Conservation (phyloP, 2,797 vertebrate genomes). For the Yasuhikotakia modesta region DNA sequence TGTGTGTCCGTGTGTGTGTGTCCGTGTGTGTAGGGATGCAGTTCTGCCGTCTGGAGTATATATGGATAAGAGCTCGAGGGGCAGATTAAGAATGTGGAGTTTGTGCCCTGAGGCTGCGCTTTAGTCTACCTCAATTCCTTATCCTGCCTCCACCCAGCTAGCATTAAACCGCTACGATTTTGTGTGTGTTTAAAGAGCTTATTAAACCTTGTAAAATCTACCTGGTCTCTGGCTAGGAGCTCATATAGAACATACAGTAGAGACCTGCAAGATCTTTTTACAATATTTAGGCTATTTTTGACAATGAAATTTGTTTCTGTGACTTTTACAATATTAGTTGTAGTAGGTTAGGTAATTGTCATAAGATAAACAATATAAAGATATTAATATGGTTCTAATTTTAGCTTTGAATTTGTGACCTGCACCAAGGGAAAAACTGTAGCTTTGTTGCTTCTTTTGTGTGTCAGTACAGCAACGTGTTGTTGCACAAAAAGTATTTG, state of each 20-base stretch:
- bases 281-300: background rate
- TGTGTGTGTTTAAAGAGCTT: slow-evolving; percentile 20
- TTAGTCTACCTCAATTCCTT: slow-evolving; percentile 69
- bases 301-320: background rate
- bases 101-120: slow-evolving; percentile 72
- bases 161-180: slow-evolving; percentile 67
- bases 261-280: background rate
- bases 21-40: slow-evolving; percentile 17
- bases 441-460: background rate
- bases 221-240: slow-evolving; percentile 11
- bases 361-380: background rate
- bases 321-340: background rate
- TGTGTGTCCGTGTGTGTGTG: too few relatives aligned
- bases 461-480: slow-evolving; percentile 13
- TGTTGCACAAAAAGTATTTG: background rate
- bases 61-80: slow-evolving; percentile 47
- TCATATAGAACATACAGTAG: slow-evolving; percentile 9
- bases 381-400: background rate
- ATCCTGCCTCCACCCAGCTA: slow-evolving; percentile 59
- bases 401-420: background rate
- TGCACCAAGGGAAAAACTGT: background rate
- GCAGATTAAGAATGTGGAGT: slow-evolving; percentile 60
- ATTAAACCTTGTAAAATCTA: slow-evolving; percentile 7
- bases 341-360: slow-evolving; percentile 21
- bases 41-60: slow-evolving; percentile 11